Evolutionary conservation across 2,113 vertebrate genomes (phyloP), one percentile per base, ranked within the genome.

Genomic region (Rallus limicola): DNA sequence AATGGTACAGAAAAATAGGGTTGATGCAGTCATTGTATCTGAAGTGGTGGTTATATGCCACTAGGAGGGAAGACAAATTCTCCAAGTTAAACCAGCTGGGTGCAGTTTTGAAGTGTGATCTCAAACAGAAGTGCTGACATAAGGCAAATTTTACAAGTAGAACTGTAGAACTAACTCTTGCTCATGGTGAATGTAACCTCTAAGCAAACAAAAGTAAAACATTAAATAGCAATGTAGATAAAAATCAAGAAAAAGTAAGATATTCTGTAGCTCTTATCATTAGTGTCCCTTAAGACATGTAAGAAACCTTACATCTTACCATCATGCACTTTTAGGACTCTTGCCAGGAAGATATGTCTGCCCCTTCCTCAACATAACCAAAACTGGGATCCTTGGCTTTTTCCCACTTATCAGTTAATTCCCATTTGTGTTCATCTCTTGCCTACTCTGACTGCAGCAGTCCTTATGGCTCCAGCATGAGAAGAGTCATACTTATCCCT

Each of bases 61-160:
- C 76, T 67, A 71, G 82, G 63, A 80, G 44, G 59, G 44, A 90
- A 88, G 36, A 55, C 7, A 70, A 80, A 78, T 62, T 19, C 19
- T 88, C n/a, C 0, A 2, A 81, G 33, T 55, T 56, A 91, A 90
- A 77, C 68, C 82, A 92, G 46, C 68, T 29, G 38, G n/a, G 20
- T 86, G 60, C 63, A 83, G 36, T 70, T 92, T 65, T 52, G 67
- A 86, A 93, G 70, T 71, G 56, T 70, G 60, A 56, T 74, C 68
- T 92, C 72, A 84, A 80, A 70, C 68, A 93, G 79, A 95, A 94
- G 11, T 90, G 85, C 40, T 94, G 79, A 33, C 82, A 72, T 85
- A 92, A 92, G 85, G 79, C 42, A 85, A 90, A 93, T 93, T 85
- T 93, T 88, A 65, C 53, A 80, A 94, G 63, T 48, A 77, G 63